These are phyloP conservation scores for Perognathus longimembris DNA, from an alignment of 2,113 vertebrate genomes.

Conservation along the genomic window DNA sequence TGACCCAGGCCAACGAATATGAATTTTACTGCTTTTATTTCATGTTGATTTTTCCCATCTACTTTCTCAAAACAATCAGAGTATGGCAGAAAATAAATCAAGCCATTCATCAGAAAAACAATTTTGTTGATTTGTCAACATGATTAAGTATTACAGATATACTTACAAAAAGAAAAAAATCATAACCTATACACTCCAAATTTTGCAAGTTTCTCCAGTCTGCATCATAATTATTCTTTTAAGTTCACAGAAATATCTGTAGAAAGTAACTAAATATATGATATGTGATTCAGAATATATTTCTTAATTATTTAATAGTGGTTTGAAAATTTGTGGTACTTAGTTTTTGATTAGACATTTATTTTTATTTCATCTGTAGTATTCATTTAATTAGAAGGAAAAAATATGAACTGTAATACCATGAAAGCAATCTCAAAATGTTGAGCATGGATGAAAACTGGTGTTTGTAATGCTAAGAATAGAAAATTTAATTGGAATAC, in stretches of 20 bases:
- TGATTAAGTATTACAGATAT: conserved; percentile 60
- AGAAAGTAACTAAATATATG: conserved; percentile 68
- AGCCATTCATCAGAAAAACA: conserved; percentile 65
- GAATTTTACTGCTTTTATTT: conserved; percentile 84
- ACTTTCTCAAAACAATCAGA: conserved; percentile 59
- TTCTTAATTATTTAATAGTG: conserved; percentile 45
- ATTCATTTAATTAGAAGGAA: conserved; percentile 74
- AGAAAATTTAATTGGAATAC: conserved; percentile 44
- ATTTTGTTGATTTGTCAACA: conserved; percentile 64
- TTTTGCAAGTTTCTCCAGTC: conserved; percentile 61
- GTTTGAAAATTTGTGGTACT: conserved; percentile 71
- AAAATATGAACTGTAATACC: conserved; percentile 45
- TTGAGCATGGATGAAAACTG: conserved; percentile 32
- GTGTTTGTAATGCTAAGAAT: conserved; percentile 43
- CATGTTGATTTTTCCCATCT: conserved; percentile 62
- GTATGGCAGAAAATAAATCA: conserved; percentile 68
- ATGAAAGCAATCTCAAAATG: conserved; percentile 54
- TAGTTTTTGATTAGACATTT: conserved; percentile 53
- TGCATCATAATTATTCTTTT: conserved; percentile 66
- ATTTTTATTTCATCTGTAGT: conserved; percentile 64
- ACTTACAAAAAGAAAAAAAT: conserved; percentile 60
- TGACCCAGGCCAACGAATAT: not conserved
- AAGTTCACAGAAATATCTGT: conserved; percentile 38
- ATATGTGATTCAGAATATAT: conserved; percentile 45
- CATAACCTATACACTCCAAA: conserved; percentile 55